Evolutionary conservation across 2,113 vertebrate genomes (phyloP).

Genomic region (Ciconia boyciana): DNA sequence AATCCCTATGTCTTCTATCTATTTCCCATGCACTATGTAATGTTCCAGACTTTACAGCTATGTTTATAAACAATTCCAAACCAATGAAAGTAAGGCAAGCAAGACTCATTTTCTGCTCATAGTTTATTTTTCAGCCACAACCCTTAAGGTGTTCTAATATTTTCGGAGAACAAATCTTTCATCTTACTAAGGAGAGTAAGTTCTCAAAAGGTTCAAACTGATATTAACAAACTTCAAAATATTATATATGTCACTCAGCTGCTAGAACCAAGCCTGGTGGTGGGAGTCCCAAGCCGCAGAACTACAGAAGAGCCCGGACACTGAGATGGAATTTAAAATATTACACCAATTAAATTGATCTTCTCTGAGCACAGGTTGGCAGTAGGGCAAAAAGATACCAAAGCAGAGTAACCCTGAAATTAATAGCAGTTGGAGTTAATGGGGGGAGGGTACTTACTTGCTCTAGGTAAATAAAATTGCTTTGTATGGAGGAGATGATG

Average conservation of each 20-base stretch:
- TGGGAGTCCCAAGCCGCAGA: not conserved
- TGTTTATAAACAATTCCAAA: not conserved
- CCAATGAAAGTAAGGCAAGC: not conserved
- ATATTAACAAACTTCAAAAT: not conserved
- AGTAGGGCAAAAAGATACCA: not conserved
- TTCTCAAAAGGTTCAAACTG: not conserved
- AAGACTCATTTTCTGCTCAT: not conserved
- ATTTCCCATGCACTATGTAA: not conserved
- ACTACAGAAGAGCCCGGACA: not conserved
- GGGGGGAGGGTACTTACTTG: not conserved
- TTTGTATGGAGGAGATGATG: not conserved
- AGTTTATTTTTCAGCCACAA: not conserved
- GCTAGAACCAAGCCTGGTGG: not conserved
- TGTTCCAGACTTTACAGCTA: not conserved
- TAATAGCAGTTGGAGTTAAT: not conserved
- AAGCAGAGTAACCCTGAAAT: not conserved
- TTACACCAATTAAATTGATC: not conserved
- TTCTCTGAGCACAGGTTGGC: not conserved
- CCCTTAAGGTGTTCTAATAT: not conserved
- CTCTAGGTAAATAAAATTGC: not conserved
- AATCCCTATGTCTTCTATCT: not conserved
- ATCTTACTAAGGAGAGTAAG: not conserved
- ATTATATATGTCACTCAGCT: not conserved
- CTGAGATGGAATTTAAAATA: not conserved
- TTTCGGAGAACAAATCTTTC: not conserved